Conservation (phyloP, 2,888 invertebrate genomes). For the Lasioglossum vierecki region DNA sequence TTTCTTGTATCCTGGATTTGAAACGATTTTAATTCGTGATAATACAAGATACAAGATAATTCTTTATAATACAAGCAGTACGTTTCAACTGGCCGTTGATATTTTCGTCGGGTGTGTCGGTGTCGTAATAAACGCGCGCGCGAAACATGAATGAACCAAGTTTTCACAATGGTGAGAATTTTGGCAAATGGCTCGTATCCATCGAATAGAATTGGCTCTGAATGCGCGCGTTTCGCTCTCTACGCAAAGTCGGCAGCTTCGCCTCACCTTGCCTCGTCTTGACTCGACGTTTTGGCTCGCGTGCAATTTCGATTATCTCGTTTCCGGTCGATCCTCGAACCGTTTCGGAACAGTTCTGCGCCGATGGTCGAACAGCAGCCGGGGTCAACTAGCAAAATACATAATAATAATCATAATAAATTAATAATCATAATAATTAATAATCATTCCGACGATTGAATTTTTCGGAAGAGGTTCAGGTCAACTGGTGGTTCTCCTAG, state of each 20-base stretch:
- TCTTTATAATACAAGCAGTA: neutral
- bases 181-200: slow-evolving; percentile 67
- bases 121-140: slow-evolving; percentile 26
- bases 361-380: slow-evolving; percentile 17
- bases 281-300: slow-evolving; percentile 62
- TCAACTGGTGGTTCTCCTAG: slow-evolving; percentile 51
- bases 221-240: slow-evolving; percentile 58
- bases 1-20: neutral
- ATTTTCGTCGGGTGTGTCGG: slow-evolving; percentile 48
- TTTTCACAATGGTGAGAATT: slow-evolving; percentile 69
- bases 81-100: slow-evolving; percentile 21
- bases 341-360: slow-evolving; percentile 32
- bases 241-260: slow-evolving; percentile 41
- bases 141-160: slow-evolving; percentile 66
- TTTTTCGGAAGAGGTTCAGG: slow-evolving; percentile 7
- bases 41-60: neutral
- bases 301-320: slow-evolving; percentile 64
- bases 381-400: neutral
- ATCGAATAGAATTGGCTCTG: slow-evolving; percentile 51
- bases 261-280: neutral
- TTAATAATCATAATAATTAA: too few relatives aligned
- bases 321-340: slow-evolving; percentile 49
- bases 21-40: neutral
- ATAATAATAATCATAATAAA: neutral
- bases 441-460: neutral